Evolutionary conservation across 2,797 vertebrate species (phyloP).

Genomic region (Urocyon cinereoargenteus): DNA sequence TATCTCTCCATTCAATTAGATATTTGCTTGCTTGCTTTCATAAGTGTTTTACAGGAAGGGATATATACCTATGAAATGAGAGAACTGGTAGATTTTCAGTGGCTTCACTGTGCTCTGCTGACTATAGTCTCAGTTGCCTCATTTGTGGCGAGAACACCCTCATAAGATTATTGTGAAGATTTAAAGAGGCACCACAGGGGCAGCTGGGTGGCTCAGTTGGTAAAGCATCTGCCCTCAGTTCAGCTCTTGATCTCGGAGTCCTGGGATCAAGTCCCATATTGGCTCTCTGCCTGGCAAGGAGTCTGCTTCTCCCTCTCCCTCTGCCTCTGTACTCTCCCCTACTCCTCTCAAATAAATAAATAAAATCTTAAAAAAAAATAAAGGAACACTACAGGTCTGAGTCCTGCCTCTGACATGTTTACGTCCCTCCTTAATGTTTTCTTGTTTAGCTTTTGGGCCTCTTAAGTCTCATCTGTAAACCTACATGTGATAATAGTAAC

Average conservation of each 20-base stretch:
- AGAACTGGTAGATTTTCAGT: neutral
- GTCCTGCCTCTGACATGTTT: neutral
- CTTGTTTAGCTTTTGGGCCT: neutral
- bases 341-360: too few species aligned
- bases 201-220: too few species aligned
- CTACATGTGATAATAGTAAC: neutral
- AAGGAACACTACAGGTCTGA: neutral
- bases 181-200: neutral
- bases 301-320: too few species aligned
- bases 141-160: neutral
- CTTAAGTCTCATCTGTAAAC: neutral
- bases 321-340: too few species aligned
- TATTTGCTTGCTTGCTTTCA: constrained; percentile 9
- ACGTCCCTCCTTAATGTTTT: neutral
- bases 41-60: neutral
- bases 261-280: too few species aligned
- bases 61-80: neutral
- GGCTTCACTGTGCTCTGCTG: neutral
- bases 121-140: neutral
- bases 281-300: too few species aligned
- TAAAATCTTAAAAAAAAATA: neutral
- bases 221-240: too few species aligned
- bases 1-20: neutral
- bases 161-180: neutral
- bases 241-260: too few species aligned